Evolutionary conservation across 2,797 vertebrate genomes (phyloP).

Genomic region (Myotis pilosus): DNA sequence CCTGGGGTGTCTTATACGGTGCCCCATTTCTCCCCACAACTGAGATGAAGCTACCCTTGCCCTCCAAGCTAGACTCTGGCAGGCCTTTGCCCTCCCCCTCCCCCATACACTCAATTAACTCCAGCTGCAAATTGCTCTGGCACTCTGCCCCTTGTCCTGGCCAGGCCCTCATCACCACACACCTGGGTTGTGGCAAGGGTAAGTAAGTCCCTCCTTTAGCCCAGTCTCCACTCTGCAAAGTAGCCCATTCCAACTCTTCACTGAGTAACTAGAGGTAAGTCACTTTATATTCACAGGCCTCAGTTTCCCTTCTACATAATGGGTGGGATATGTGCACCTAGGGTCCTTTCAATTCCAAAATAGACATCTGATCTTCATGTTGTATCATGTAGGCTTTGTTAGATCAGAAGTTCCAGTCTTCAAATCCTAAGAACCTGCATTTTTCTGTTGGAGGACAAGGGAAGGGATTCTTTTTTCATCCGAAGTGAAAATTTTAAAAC

Average conservation of each 20-base stretch:
- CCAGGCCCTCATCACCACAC: background rate
- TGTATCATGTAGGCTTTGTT: background rate
- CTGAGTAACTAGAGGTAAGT: background rate
- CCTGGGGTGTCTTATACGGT: background rate
- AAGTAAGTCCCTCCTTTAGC: background rate
- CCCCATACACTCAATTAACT: background rate
- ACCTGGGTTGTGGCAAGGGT: background rate
- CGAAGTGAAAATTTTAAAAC: conserved; percentile 21
- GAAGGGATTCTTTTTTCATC: background rate
- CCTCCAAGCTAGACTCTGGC: background rate
- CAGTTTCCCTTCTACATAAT: background rate
- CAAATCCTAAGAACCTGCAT: background rate
- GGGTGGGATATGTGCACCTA: too few species aligned
- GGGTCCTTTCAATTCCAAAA: background rate
- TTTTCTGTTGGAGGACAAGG: background rate
- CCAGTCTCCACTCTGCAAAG: background rate
- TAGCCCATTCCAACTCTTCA: background rate
- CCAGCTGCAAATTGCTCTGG: background rate
- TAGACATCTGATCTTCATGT: background rate
- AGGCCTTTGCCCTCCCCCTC: background rate
- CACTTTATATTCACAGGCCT: background rate
- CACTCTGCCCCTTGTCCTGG: background rate
- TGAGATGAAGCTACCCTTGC: background rate
- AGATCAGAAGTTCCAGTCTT: background rate
- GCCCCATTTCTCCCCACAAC: background rate